A percentile compares a stretch with the other conserved stretches of the same genome.
phyloP scores from a whole-genome alignment of 2,888 invertebrate species.

The Anaspis maculata region DNA sequence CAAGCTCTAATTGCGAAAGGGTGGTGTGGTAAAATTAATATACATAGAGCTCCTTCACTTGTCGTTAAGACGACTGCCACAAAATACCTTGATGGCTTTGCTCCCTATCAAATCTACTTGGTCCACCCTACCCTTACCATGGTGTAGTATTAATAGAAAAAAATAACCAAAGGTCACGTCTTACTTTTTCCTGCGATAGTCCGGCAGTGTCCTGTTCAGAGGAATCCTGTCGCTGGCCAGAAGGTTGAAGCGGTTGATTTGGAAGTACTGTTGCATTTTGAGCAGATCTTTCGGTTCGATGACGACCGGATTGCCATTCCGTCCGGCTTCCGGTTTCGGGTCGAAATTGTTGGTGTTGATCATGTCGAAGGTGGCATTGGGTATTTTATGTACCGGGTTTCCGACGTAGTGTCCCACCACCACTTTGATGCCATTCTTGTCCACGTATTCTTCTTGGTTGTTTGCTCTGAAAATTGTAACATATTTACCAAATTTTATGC shows the following conservation, averaged over 20 bases:
- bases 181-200: slow-evolving; percentile 73
- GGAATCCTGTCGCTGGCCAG: slow-evolving; percentile 83
- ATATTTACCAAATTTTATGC: neutral
- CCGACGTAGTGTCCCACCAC: slow-evolving; percentile 87
- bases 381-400: slow-evolving; percentile 51
- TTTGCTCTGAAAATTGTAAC: slow-evolving; percentile 42
- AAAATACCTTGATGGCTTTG: no score
- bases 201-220: slow-evolving; percentile 73
- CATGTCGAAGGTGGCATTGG: slow-evolving; percentile 63
- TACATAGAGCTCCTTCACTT: no score
- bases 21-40: no score
- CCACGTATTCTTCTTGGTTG: slow-evolving; percentile 62
- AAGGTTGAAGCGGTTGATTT: slow-evolving; percentile 80
- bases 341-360: slow-evolving; percentile 71
- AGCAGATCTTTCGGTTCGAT: slow-evolving; percentile 66
- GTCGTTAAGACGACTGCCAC: no score
- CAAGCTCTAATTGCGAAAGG: no score
- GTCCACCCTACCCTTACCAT: no score
- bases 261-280: slow-evolving; percentile 69
- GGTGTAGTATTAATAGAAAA: slow-evolving; percentile 13
- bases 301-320: slow-evolving; percentile 71
- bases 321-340: slow-evolving; percentile 67
- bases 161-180: slow-evolving; percentile 2
- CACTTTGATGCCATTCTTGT: slow-evolving; percentile 68
- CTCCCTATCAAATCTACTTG: no score